A percentile compares a stretch with the other conserved stretches of the same genome.
phyloP scores from a whole-genome alignment of 2,888 invertebrate species.

The Pandemis corylana region DNA sequence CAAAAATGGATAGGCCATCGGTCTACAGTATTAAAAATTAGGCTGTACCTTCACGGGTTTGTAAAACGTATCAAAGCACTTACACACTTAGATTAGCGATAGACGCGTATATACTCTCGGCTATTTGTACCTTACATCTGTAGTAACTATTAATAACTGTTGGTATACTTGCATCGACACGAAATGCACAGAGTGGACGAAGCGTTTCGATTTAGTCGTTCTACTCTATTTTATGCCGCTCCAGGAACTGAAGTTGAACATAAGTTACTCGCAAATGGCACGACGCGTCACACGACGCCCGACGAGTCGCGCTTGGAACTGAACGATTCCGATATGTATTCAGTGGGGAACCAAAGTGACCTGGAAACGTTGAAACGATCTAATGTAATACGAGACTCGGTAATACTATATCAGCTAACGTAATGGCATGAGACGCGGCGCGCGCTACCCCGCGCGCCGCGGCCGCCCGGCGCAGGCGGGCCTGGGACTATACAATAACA shows the following conservation, averaged over 20 bases:
- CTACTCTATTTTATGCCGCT: constrained; percentile 1
- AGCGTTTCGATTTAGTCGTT: constrained; percentile 20
- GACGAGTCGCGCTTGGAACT: not conserved
- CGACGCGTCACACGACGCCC: not conserved
- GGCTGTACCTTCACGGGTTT: constrained; percentile 46
- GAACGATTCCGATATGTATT: constrained; percentile 64
- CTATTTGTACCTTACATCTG: constrained; percentile 72
- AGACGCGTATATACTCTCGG: constrained; percentile 61
- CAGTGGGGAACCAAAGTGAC: constrained; percentile 41
- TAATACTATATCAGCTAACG: constrained; percentile 52
- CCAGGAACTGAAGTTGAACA: not conserved
- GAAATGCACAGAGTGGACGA: constrained; percentile 33
- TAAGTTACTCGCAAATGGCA: not conserved
- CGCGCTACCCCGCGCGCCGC: constrained; percentile 42
- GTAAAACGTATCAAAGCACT: constrained; percentile 58
- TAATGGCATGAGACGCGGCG: constrained; percentile 51
- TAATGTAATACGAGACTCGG: constrained; percentile 48
- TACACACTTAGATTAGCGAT: constrained; percentile 47
- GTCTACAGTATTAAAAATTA: constrained; percentile 47
- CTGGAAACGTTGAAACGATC: constrained; percentile 20
- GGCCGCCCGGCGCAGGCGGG: constrained; percentile 13
- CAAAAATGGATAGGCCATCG: constrained; percentile 54
- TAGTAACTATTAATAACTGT: constrained; percentile 50
- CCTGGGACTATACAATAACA: constrained; percentile 20
- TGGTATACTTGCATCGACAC: constrained; percentile 43